Evolutionary conservation across 1,140 invertebrate genomes (phyloP).

Genomic region (Rhizoglyphus robini): DNA sequence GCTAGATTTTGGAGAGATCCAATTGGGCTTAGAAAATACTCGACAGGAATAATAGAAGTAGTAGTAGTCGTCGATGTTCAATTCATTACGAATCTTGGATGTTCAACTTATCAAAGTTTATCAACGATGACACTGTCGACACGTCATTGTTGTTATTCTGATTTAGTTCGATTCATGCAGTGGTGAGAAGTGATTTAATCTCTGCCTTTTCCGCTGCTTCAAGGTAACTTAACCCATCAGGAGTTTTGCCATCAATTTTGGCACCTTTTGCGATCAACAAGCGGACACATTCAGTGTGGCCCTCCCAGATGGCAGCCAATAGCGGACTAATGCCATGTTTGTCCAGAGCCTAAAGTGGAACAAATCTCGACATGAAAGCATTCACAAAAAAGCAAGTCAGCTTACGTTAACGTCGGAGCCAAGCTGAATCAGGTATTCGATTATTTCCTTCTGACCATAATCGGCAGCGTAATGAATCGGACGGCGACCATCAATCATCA

Average conservation of each 20-base stretch:
- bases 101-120: too few relatives aligned
- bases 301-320: constrained; percentile 87
- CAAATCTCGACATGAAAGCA: constrained; percentile 30
- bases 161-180: neutral
- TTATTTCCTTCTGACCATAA: constrained; percentile 81
- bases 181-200: constrained; percentile 53
- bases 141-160: too few relatives aligned
- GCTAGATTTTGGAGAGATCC: too few relatives aligned
- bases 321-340: constrained; percentile 86
- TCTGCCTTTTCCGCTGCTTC: constrained; percentile 82
- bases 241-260: constrained; percentile 61
- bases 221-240: constrained; percentile 68
- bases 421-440: constrained; percentile 67
- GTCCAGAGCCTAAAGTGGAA: constrained; percentile 51
- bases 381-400: constrained; percentile 25
- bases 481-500: constrained; percentile 65
- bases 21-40: too few relatives aligned
- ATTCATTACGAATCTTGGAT: too few relatives aligned
- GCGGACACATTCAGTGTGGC: constrained; percentile 77
- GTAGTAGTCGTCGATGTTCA: too few relatives aligned
- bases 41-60: too few relatives aligned
- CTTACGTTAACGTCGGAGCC: constrained; percentile 87
- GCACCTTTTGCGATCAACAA: constrained; percentile 73
- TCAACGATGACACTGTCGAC: too few relatives aligned
- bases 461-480: constrained; percentile 83